Percentiles rank a stretch among this genome's conserved stretches.
These are phyloP conservation scores for Penaeus indicus DNA, from an alignment of 1,140 invertebrate species.

Conservation along the genomic window DNA sequence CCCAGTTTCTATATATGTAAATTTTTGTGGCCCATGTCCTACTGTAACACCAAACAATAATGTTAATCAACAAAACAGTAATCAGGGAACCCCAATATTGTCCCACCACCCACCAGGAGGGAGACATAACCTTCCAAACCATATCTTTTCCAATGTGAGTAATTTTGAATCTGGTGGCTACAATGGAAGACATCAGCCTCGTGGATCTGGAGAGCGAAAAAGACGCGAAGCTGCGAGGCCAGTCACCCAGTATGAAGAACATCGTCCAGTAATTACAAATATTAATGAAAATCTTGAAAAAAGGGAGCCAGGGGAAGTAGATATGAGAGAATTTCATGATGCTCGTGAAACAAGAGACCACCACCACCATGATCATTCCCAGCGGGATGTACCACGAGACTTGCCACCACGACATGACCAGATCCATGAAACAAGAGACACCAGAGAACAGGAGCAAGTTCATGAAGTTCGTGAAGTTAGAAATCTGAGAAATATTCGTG, in stretches of 20 bases:
- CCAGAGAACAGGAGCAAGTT: slow-evolving; percentile 44
- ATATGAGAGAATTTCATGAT: slow-evolving; percentile 38
- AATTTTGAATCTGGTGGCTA: slow-evolving; percentile 40
- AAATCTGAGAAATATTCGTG: slow-evolving; percentile 42
- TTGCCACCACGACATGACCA: slow-evolving; percentile 31
- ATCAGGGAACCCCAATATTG: slow-evolving; percentile 1
- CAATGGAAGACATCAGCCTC: slow-evolving; percentile 40
- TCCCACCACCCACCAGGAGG: slow-evolving; percentile 30
- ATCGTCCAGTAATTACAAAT: slow-evolving; percentile 12
- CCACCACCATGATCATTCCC: slow-evolving; percentile 42
- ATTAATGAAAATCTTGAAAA: slow-evolving; percentile 44
- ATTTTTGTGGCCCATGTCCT: slow-evolving; percentile 74
- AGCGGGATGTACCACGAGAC: slow-evolving; percentile 33
- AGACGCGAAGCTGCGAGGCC: slow-evolving; percentile 20
- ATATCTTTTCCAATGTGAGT: slow-evolving; percentile 21
- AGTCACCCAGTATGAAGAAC: slow-evolving; percentile 48
- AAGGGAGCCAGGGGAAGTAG: slow-evolving; percentile 47
- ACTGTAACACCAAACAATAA: slow-evolving; percentile 49
- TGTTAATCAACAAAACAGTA: slow-evolving; percentile 23
- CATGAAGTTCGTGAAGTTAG: slow-evolving; percentile 42
- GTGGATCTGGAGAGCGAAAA: slow-evolving; percentile 33
- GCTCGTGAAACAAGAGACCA: slow-evolving; percentile 1
- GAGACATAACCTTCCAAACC: slow-evolving; percentile 16
- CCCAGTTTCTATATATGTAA: slow-evolving; percentile 91
- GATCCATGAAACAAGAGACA: slow-evolving; percentile 38